Base-by-base conservation (phyloP, 2,113 vertebrate genomes). In the Platichthys stellatus region DNA sequence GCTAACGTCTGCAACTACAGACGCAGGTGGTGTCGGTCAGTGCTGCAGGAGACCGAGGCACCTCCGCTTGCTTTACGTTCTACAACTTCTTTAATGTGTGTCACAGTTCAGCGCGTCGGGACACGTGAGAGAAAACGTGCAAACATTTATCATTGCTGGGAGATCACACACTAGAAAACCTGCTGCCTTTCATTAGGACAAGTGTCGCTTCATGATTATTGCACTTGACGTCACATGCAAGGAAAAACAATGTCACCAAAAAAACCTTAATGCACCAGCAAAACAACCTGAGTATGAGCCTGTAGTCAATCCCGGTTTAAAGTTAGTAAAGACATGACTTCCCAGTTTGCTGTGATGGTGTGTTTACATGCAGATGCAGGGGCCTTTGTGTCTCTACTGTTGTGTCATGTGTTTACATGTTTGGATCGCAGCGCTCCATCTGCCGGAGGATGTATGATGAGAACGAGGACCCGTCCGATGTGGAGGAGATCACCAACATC, bases 381-480 rank as follows among this genome's bases (percentile, higher is more conserved):
- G 51, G 12, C 1, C 31, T 11, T 60, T 6, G 20, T 14, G 47
- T 18, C 0, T 51, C 0, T 51, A 2, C 17, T 51, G 7, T 66
- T 18, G 14, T 51, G 47, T 9, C 47, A 18, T 51, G 47, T 51
- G 14, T 51, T 5, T 4, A 18, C 47, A 5, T 51, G 15, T 51
- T 51, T 18, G 17, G 14, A 59, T 83, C 64, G 57, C 83, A 98
- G 98, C 96, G 98, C 54, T 94, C 96, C 81, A 96, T 97, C 81
- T 94, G 94, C 90, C 94, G 97, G 85, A 95, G 94, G 91, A 94
- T 97, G 80, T 99, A 99, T 88, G 97, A 97, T 77, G 97, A 98
- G 77, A 95, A 97, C 83, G 97, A 98, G 76, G 98, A 99, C 86
- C 81, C 96, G 63, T 98, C 98, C 20, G 98, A 99, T 71, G 96